Evolutionary conservation across 2,888 invertebrate species (phyloP), one percentile per base, ranked within the genome.

Genomic region (Lasioglossum malachurum): DNA sequence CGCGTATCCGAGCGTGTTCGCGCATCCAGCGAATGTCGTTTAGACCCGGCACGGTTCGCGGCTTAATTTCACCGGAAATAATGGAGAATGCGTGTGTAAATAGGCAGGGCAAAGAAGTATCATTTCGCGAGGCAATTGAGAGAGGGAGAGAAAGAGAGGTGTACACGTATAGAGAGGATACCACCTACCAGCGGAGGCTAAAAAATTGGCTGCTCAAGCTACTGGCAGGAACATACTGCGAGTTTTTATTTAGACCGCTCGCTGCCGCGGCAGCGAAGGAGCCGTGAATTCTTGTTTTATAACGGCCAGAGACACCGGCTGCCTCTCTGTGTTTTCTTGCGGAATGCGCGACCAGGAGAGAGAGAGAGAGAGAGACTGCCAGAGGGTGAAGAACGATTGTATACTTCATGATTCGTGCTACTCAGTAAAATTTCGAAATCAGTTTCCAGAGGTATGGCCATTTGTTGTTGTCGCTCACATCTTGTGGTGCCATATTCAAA

Each of bases 31-130:
- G 49, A 64, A 60, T 71, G 60, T 78, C 53, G 49, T 82, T 82
- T 57, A 78, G 35, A 44, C 69, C 31, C 8, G 23, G 44, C 16
- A 16, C n/a, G 19, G n/a, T 35, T 44, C 19, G 31, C 14, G 23
- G 82, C 41, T 84, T 77, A 74, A 84, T 77, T 77, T 82, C 64
- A 23, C 72, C 19, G 46, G n/a, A 67, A 57, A 82, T 74, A 73
- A 77, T 77, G 83, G 27, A 19, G 69, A 69, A 57, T 57, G 44
- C 35, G 57, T 31, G 57, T 31, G 82, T 75, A 83, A 80, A 83
- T 80, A 80, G 80, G 31, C 49, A 60, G 72, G 78, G 71, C 35
- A 80, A 80, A 80, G 74, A 80, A 80, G 49, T 46, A 46, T 75
- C 80, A 49, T 67, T 80, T 60, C 79, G 64, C 49, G 64, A 41